These are phyloP conservation scores for Drosophila carrolli DNA, from an alignment of 1,140 invertebrate genomes.

Conservation along the genomic window DNA sequence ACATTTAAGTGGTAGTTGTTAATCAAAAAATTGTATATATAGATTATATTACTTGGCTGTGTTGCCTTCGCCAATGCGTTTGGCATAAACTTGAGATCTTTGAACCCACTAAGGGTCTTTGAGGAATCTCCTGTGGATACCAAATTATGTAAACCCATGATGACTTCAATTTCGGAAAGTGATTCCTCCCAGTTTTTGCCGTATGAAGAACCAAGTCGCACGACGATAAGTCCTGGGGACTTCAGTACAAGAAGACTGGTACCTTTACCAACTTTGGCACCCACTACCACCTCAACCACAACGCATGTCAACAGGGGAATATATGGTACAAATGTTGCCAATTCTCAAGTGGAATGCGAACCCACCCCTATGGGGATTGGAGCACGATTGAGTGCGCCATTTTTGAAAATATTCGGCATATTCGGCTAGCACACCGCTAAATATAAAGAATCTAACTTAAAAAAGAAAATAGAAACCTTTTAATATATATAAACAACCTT, in stretches of 20 bases:
- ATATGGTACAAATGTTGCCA: background rate
- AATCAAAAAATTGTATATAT: background rate
- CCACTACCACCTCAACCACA: background rate
- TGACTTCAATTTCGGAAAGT: background rate
- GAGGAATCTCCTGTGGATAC: background rate
- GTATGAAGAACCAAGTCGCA: background rate
- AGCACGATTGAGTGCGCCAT: constrained; percentile 22
- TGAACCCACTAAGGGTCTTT: background rate
- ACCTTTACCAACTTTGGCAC: background rate
- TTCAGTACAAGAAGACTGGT: background rate
- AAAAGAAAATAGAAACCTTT: too few relatives aligned
- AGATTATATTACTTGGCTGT: constrained; percentile 12
- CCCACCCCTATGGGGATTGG: background rate
- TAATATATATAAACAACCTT: too few relatives aligned
- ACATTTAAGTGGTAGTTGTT: background rate
- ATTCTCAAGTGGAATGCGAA: constrained; percentile 1
- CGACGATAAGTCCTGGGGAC: background rate
- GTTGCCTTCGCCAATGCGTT: constrained; percentile 3
- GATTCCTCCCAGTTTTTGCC: background rate
- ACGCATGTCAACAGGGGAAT: background rate
- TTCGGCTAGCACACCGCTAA: constrained; percentile 15
- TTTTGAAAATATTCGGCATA: constrained; percentile 35
- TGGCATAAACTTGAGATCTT: background rate
- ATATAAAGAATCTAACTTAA: too few relatives aligned
- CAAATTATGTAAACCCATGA: background rate